Percentiles rank a stretch among this genome's conserved stretches.
These are phyloP conservation scores for Seira ritae DNA, from an alignment of 2,888 invertebrate genomes.

Conservation along the genomic window DNA sequence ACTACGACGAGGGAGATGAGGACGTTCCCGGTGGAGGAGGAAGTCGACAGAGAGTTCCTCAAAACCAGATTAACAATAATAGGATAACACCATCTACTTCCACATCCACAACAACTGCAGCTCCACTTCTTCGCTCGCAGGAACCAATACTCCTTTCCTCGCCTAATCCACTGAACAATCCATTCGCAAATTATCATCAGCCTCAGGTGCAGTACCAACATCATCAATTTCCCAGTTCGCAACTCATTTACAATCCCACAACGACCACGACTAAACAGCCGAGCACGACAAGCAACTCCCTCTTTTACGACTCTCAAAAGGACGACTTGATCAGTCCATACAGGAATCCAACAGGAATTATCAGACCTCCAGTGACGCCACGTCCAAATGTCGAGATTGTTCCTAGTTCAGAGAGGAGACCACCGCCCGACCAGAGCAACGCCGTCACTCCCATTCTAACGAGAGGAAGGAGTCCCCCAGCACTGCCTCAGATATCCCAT, in stretches of 20 bases:
- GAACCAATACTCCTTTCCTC: slow-evolving; percentile 39
- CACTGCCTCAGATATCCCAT: background rate
- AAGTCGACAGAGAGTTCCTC: slow-evolving; percentile 38
- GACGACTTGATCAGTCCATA: slow-evolving; percentile 40
- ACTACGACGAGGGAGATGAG: slow-evolving; percentile 67
- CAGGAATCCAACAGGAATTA: slow-evolving; percentile 19
- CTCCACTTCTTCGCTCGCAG: slow-evolving; percentile 36
- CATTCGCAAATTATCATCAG: slow-evolving; percentile 27
- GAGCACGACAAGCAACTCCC: slow-evolving; percentile 28
- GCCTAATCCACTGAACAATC: too few relatives aligned
- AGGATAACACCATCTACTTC: slow-evolving; percentile 51
- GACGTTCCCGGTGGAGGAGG: slow-evolving; percentile 32
- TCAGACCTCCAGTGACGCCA: slow-evolving; percentile 49
- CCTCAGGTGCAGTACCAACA: slow-evolving; percentile 40
- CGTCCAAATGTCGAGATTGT: slow-evolving; percentile 71
- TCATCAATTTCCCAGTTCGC: slow-evolving; percentile 18
- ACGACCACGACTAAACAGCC: slow-evolving; percentile 33
- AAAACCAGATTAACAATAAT: slow-evolving; percentile 56
- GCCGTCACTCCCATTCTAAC: slow-evolving; percentile 64
- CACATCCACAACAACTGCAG: slow-evolving; percentile 35
- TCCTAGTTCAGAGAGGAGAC: slow-evolving; percentile 71
- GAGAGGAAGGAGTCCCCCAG: slow-evolving; percentile 11
- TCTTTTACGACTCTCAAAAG: slow-evolving; percentile 41
- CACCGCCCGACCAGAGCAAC: slow-evolving; percentile 73
- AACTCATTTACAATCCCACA: slow-evolving; percentile 24